Percentiles rank a stretch among this genome's conserved stretches.
Evolutionary conservation across 2,888 invertebrate genomes (phyloP).

Genomic region (Chymomyza procnemis): DNA sequence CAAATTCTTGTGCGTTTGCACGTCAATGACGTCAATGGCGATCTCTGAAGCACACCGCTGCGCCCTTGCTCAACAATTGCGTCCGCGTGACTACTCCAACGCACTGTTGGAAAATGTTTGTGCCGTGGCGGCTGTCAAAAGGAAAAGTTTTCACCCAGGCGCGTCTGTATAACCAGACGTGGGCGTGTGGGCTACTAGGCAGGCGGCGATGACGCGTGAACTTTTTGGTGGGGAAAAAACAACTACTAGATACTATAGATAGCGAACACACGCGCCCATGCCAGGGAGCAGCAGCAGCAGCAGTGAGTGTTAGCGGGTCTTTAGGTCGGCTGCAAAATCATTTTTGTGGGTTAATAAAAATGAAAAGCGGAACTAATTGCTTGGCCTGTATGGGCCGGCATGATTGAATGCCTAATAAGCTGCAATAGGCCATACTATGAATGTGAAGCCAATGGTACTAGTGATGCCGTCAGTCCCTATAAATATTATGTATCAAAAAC

Average conservation of each 20-base stretch:
- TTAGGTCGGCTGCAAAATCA: not conserved
- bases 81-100: not conserved
- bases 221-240: conserved; percentile 69
- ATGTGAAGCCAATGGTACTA: not conserved
- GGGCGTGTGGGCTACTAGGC: conserved; percentile 30
- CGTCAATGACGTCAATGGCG: conserved; percentile 67
- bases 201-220: conserved; percentile 66
- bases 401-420: not conserved
- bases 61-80: not conserved
- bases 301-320: not conserved
- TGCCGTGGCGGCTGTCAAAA: not conserved
- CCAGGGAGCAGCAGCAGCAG: not conserved
- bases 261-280: conserved; percentile 30
- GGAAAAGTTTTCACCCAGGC: conserved; percentile 5
- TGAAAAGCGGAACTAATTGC: conserved; percentile 4
- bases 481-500: not conserved
- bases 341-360: conserved; percentile 2
- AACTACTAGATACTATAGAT: conserved; percentile 32
- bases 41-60: not conserved
- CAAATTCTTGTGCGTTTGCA: conserved; percentile 61
- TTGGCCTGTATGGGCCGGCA: not conserved
- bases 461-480: not conserved
- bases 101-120: not conserved
- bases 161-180: conserved; percentile 49
- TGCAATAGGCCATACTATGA: not conserved